Evolutionary conservation across 1,140 invertebrate genomes (phyloP).

Genomic region (Marisa cornuarietis): DNA sequence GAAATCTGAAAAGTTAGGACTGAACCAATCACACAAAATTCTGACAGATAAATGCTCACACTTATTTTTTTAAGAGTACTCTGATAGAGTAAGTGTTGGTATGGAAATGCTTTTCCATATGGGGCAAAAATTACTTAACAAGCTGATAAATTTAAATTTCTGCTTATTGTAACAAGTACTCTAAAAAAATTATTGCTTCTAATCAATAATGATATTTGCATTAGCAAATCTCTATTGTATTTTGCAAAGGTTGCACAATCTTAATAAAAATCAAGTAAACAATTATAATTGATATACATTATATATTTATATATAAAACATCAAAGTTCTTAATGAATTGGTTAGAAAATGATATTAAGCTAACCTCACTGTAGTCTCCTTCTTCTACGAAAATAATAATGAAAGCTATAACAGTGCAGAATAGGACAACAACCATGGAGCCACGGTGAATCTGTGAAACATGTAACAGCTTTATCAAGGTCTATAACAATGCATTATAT

Average conservation of each 20-base stretch:
- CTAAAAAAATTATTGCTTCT: too few species aligned
- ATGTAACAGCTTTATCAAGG: background rate
- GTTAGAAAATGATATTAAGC: slow-evolving; percentile 2
- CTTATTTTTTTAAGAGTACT: background rate
- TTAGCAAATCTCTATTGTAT: too few species aligned
- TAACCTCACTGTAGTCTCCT: slow-evolving; percentile 50
- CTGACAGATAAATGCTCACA: background rate
- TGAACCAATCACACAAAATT: background rate
- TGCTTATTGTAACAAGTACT: too few species aligned
- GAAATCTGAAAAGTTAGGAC: slow-evolving; percentile 37
- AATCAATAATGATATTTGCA: too few species aligned
- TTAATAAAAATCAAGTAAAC: background rate
- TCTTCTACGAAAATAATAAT: slow-evolving; percentile 58
- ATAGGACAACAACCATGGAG: slow-evolving; percentile 47
- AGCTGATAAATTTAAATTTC: too few species aligned
- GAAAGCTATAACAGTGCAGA: slow-evolving; percentile 51
- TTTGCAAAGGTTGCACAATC: background rate
- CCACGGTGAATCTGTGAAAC: slow-evolving; percentile 51
- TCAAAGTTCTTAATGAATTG: background rate
- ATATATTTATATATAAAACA: too few species aligned
- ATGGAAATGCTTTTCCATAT: too few species aligned
- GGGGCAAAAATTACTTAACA: too few species aligned
- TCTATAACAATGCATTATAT: background rate
- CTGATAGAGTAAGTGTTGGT: too few species aligned
- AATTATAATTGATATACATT: background rate